A percentile compares a stretch with the other conserved stretches of the same genome.
These are phyloP conservation scores for Crenichthys baileyi DNA, from an alignment of 2,797 vertebrate genomes.

Conservation along the genomic window DNA sequence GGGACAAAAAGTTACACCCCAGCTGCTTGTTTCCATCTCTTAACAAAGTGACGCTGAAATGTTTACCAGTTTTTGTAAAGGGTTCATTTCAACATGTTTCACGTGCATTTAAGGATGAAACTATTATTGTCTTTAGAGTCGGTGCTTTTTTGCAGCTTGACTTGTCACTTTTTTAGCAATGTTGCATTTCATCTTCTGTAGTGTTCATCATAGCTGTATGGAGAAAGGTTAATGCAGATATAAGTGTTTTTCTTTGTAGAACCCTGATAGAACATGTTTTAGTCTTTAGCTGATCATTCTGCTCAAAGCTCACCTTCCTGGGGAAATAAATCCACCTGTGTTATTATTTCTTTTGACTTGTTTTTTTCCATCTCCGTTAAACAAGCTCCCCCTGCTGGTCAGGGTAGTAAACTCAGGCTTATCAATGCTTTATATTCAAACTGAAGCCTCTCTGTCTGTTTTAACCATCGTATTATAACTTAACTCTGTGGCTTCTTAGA, in stretches of 20 bases:
- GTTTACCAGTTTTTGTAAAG: background rate
- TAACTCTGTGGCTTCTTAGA: background rate
- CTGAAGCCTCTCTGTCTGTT: constrained; percentile 3
- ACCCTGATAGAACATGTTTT: background rate
- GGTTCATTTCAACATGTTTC: constrained; percentile 4
- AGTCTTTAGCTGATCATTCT: background rate
- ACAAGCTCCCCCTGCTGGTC: constrained; percentile 70
- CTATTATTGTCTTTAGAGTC: background rate
- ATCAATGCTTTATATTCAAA: background rate
- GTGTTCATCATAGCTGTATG: background rate
- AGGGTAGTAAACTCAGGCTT: constrained; percentile 16
- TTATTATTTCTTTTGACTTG: too few species aligned
- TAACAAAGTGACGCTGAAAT: constrained; percentile 1
- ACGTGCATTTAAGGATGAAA: background rate
- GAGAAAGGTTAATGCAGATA: background rate
- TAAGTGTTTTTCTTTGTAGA: background rate
- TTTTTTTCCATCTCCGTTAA: constrained; percentile 14
- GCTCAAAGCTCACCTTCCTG: background rate
- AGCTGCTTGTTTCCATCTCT: background rate
- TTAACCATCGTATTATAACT: background rate
- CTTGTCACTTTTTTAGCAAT: background rate
- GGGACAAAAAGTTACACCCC: background rate
- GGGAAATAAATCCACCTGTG: background rate
- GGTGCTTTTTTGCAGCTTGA: background rate
- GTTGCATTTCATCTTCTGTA: background rate